These are phyloP conservation scores for Hyperoplus immaculatus DNA, from an alignment of 2,797 vertebrate genomes.

Conservation along the genomic window DNA sequence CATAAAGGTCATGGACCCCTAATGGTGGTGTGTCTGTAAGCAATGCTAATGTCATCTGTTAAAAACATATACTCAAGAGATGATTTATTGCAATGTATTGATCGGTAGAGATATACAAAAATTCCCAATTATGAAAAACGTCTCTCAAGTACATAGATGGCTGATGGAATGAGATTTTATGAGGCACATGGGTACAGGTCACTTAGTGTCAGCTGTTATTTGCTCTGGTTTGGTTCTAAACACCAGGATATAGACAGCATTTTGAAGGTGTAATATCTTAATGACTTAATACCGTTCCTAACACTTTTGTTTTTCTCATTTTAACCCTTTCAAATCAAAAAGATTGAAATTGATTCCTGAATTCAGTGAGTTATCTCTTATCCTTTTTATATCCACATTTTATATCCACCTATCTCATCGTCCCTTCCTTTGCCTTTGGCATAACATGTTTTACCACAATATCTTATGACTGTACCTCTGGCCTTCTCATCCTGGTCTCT, in stretches of 20 bases:
- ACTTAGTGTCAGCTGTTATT: slow-evolving; percentile 49
- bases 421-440: slow-evolving; percentile 3
- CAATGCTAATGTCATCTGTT: slow-evolving; percentile 84
- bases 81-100: slow-evolving; percentile 74
- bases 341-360: not conserved
- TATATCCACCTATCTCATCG: not conserved
- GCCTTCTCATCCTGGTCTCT: not conserved
- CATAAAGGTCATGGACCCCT: slow-evolving; percentile 74
- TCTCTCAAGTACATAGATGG: slow-evolving; percentile 44
- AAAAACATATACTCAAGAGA: slow-evolving; percentile 74
- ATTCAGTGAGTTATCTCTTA: slow-evolving; percentile 9
- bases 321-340: slow-evolving; percentile 17
- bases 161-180: slow-evolving; percentile 57
- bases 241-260: slow-evolving; percentile 2
- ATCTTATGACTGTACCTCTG: slow-evolving; percentile 2
- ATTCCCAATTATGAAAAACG: slow-evolving; percentile 58
- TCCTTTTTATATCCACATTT: not conserved
- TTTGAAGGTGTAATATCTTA: slow-evolving; percentile 10
- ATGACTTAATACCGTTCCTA: not conserved
- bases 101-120: slow-evolving; percentile 57
- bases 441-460: slow-evolving; percentile 13
- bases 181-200: slow-evolving; percentile 47
- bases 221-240: slow-evolving; percentile 40
- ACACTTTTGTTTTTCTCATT: not conserved
- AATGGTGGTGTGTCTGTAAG: slow-evolving; percentile 74